Base-by-base conservation (phyloP, 1,140 invertebrate genomes). In the Leguminivora glycinivorella region DNA sequence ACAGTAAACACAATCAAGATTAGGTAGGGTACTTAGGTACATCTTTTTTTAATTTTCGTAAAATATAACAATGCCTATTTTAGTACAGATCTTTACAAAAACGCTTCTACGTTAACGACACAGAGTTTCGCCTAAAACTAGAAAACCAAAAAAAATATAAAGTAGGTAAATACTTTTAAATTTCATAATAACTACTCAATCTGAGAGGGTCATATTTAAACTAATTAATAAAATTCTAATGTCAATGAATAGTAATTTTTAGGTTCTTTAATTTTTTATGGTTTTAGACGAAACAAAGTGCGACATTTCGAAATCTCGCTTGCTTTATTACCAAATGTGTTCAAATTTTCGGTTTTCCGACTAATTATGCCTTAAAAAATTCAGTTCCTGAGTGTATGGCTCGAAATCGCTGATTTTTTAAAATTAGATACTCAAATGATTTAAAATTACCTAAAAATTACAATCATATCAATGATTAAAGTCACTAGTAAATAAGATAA, bases 231-330 rank as follows among this genome's bases (percentile, higher is more conserved):
- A n/a, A n/a, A n/a, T n/a, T n/a, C n/a, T n/a, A n/a, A n/a, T n/a
- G n/a, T n/a, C n/a, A n/a, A n/a, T n/a, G n/a, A n/a, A n/a, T n/a
- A n/a, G n/a, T n/a, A n/a, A n/a, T n/a, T n/a, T n/a, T n/a, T n/a
- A n/a, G n/a, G n/a, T n/a, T n/a, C n/a, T n/a, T n/a, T 52, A 22
- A 19, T 22, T 22, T 22, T 19, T 22, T 22, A 17, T 22, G 17
- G 47, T 52, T 52, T 3, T 22, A 52, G 47, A 19, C 19, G 19
- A 52, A 52, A 52, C 47, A 43, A 38, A 38, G 40, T 43, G 40
- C 40, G 40, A 22, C 47, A 52, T 52, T 52, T 52, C 47, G 47
- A 52, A 52, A 52, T 52, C 47, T 52, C 47, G 17, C 47, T 52
- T 52, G 19, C 17, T 52, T 52, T 52, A 52, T 19, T 52, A 22